Conservation (phyloP, 2,888 invertebrate genomes). For the Xestia c-nigrum region DNA sequence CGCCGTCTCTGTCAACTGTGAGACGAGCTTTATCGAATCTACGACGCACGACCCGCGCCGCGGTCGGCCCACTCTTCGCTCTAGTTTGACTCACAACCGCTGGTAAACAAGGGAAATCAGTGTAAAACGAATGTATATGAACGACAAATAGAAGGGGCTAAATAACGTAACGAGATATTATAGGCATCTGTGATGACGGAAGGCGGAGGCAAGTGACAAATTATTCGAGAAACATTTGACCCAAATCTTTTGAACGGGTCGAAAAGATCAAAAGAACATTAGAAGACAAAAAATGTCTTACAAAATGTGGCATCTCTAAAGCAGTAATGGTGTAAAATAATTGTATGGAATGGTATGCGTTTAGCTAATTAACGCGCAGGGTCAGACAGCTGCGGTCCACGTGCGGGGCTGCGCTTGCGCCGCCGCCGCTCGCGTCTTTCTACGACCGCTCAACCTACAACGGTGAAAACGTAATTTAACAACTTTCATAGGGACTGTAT, state of each 20-base stretch:
- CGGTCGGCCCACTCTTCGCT: slow-evolving; percentile 88
- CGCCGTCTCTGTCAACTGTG: slow-evolving; percentile 90
- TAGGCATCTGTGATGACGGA: slow-evolving; percentile 42
- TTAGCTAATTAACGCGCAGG: slow-evolving; percentile 84
- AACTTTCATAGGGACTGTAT: slow-evolving; percentile 40
- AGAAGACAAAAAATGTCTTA: slow-evolving; percentile 29
- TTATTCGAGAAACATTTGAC: slow-evolving; percentile 26
- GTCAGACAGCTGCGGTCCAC: slow-evolving; percentile 83
- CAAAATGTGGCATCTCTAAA: slow-evolving; percentile 53
- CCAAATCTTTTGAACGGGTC: slow-evolving; percentile 20
- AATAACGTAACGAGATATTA: slow-evolving; percentile 61
- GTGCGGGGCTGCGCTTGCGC: slow-evolving; percentile 71
- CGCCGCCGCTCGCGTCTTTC: slow-evolving; percentile 42
- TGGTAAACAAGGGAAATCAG: slow-evolving; percentile 89
- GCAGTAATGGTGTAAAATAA: slow-evolving; percentile 70
- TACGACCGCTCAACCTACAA: slow-evolving; percentile 38
- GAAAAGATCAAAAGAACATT: slow-evolving; percentile 45
- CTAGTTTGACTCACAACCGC: slow-evolving; percentile 87
- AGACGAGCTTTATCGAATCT: slow-evolving; percentile 90
- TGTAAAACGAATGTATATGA: slow-evolving; percentile 87
- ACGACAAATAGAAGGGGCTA: slow-evolving; percentile 78
- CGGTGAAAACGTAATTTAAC: slow-evolving; percentile 52
- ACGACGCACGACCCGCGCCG: slow-evolving; percentile 89
- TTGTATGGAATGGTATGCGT: slow-evolving; percentile 83
- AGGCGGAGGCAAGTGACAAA: slow-evolving; percentile 25